These are phyloP conservation scores for Aspiorhynchus laticeps DNA, from an alignment of 2,113 vertebrate species.

Conservation along the genomic window DNA sequence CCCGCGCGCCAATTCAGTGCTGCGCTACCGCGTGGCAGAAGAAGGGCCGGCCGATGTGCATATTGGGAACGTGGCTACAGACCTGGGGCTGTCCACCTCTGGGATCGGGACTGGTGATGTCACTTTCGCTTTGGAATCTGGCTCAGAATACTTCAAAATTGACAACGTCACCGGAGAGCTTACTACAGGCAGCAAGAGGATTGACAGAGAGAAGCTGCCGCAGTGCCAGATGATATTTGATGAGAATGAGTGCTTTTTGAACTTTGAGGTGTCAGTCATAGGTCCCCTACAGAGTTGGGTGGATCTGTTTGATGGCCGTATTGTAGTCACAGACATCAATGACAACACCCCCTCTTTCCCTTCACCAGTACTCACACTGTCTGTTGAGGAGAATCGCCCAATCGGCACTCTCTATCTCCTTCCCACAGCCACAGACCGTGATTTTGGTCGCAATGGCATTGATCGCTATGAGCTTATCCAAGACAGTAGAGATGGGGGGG, in stretches of 20 bases:
- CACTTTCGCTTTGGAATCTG: conserved; percentile 95
- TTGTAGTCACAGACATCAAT: conserved; percentile 95
- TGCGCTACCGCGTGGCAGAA: conserved; percentile 92
- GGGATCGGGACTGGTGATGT: conserved; percentile 88
- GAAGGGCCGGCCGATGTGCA: conserved; percentile 92
- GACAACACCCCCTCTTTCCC: conserved; percentile 98
- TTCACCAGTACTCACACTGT: conserved; percentile 92
- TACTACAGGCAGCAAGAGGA: conserved; percentile 88
- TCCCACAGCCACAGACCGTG: conserved; percentile 93
- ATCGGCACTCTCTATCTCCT: conserved; percentile 95
- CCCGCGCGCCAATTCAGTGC: conserved; percentile 84
- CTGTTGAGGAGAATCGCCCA: conserved; percentile 95
- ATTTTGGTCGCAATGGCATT: conserved; percentile 94
- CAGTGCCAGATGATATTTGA: conserved; percentile 99
- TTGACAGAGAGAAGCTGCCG: conserved; percentile 94
- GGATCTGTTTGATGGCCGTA: conserved; percentile 92
- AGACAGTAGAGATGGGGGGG: conserved; percentile 72
- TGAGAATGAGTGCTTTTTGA: conserved; percentile 95
- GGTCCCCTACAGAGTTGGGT: conserved; percentile 98
- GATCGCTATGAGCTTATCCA: conserved; percentile 94
- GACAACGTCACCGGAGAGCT: conserved; percentile 97
- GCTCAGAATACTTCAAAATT: conserved; percentile 94
- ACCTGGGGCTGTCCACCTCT: conserved; percentile 79
- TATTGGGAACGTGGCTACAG: conserved; percentile 92
- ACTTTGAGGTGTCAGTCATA: conserved; percentile 97